Percentiles rank a stretch among this genome's conserved stretches.
Evolutionary conservation across 2,797 vertebrate species (phyloP).

Genomic region (Propithecus perrieri): DNA sequence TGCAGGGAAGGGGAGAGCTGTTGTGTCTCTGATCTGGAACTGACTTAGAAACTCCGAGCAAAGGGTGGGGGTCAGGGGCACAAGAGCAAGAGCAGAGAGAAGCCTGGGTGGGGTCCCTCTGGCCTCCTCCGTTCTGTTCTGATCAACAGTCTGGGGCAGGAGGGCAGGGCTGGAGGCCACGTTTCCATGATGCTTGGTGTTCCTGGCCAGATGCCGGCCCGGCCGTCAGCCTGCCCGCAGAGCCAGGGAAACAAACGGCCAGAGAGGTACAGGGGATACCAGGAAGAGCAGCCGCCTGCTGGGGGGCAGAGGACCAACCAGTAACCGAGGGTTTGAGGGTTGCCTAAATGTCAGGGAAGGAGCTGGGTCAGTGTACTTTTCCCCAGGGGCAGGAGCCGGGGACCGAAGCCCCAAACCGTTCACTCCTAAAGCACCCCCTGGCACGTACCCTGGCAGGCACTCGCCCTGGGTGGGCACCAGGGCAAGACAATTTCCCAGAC

Average conservation of each 20-base stretch:
- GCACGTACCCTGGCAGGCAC: background rate
- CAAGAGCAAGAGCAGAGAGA: background rate
- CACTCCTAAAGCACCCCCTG: background rate
- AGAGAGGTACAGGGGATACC: background rate
- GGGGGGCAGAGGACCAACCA: background rate
- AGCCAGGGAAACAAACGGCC: background rate
- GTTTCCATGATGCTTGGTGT: background rate
- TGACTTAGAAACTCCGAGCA: background rate
- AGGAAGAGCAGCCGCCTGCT: background rate
- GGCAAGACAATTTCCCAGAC: background rate
- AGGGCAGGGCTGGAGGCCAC: background rate
- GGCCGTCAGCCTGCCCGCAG: accelerated
- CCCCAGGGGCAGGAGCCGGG: background rate
- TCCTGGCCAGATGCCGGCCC: background rate
- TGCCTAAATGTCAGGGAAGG: background rate
- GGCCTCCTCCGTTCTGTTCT: background rate
- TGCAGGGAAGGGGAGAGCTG: background rate
- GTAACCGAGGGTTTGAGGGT: background rate
- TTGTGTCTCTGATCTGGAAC: background rate
- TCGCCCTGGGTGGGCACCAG: background rate
- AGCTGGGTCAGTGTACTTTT: background rate
- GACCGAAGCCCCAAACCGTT: background rate
- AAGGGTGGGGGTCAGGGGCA: background rate
- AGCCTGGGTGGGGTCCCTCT: background rate
- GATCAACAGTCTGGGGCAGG: background rate